A percentile compares a stretch with the other conserved stretches of the same genome.
phyloP scores from a whole-genome alignment of 1,140 invertebrate genomes.

The Neodiprion virginianus region DNA sequence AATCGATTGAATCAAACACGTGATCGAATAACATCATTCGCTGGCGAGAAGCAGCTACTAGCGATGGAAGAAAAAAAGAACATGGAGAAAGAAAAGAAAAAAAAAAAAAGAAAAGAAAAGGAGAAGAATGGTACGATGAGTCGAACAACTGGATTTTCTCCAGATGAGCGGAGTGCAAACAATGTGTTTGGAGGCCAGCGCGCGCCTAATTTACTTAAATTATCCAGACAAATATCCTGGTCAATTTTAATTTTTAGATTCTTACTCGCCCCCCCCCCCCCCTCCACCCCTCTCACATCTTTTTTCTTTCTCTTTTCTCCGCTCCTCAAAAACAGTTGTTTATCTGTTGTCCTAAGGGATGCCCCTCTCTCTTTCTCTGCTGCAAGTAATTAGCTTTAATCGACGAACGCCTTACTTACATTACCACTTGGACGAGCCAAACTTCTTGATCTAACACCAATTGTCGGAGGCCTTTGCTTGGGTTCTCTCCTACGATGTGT shows the following conservation, averaged over 20 bases:
- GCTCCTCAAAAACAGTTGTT: conserved; percentile 31
- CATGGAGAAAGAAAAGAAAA: background rate
- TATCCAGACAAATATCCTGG: background rate
- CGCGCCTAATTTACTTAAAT: conserved; percentile 57
- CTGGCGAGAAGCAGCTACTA: background rate
- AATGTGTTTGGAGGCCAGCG: conserved; percentile 89
- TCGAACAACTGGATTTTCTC: conserved; percentile 7
- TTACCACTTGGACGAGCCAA: too few relatives aligned
- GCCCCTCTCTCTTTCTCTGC: conserved; percentile 12
- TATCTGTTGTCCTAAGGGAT: conserved; percentile 28
- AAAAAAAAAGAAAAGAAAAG: conserved; percentile 10
- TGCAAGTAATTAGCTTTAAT: background rate
- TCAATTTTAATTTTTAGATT: conserved; percentile 17
- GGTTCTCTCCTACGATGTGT: too few relatives aligned
- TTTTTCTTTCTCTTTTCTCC: background rate
- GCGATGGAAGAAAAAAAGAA: background rate
- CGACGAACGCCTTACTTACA: background rate
- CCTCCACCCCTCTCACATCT: conserved; percentile 17
- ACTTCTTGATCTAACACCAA: too few relatives aligned
- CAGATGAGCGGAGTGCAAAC: conserved; percentile 77
- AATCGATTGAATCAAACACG: background rate
- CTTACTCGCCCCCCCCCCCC: conserved; percentile 28
- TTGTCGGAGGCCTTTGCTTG: too few relatives aligned
- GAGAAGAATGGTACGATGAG: conserved; percentile 8
- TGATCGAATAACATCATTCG: too few relatives aligned